Evolutionary conservation across 2,888 invertebrate species (phyloP), one percentile per base, ranked within the genome.

Genomic region (Coenonympha arcania): DNA sequence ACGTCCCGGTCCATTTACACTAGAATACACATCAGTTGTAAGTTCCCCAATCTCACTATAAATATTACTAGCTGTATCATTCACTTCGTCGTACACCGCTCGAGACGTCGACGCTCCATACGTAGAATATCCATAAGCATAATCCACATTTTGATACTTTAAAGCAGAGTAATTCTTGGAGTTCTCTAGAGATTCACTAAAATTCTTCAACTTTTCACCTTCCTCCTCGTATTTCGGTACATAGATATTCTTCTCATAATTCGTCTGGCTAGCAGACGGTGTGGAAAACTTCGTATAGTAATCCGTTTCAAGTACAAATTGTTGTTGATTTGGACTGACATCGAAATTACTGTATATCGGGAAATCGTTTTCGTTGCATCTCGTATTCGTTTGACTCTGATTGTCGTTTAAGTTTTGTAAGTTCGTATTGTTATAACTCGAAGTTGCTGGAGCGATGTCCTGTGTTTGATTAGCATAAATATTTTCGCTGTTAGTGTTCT

Each of bases 211-310:
- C 54, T 86, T 86, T 46, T 78, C 81, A 0, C 63, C 72, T 36
- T 77, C 77, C 4, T 80, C 79, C 18, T 81, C 83, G 40, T 69
- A 65, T 47, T 80, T 77, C 0, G 86, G 86, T 4, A 77, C 69
- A 63, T 84, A 86, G 1, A 84, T 86, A 47, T 86, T 86, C 56
- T 85, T 86, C 47, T 80, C 79, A 66, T 86, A 86, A 18, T 59
- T 65, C 1, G 68, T 60, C 39, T 65, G 69, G 0, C 65, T 61
- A 19, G 64, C 71, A 0, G 71, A 52, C 1, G 79, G 73, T 4
- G 78, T 79, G 1, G 85, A 83, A 3, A 75, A 62, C 56, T 86
- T 86, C 1, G 79, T 79, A 60, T 86, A 86, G 49, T 81, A 84
- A 58, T 85, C 86, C 52, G 79, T 81, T 62, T 86, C 84, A 28